Evolutionary conservation across 2,888 invertebrate genomes (phyloP).

Genomic region (Agriopis leucophaearia): DNA sequence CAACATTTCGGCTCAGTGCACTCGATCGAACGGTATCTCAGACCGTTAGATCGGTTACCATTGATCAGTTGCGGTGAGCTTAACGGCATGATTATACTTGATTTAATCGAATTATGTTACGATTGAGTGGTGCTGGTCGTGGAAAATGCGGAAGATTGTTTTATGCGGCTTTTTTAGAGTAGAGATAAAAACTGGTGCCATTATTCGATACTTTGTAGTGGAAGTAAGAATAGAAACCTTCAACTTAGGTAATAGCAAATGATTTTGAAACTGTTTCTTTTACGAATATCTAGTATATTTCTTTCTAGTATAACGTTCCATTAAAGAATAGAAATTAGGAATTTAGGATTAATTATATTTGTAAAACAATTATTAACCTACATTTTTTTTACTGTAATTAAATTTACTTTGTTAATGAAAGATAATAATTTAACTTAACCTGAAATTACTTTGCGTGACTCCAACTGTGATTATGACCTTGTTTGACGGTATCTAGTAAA

Average conservation of each 20-base stretch:
- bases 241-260: background rate
- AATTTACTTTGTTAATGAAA: too few species aligned
- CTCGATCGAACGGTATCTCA: slow-evolving; percentile 61
- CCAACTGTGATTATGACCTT: too few species aligned
- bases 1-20: slow-evolving; percentile 61
- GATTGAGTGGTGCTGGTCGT: slow-evolving; percentile 6
- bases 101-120: slow-evolving; percentile 22
- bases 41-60: slow-evolving; percentile 53
- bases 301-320: too few species aligned
- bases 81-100: slow-evolving; percentile 17
- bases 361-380: too few species aligned
- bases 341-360: too few species aligned
- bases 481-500: too few species aligned
- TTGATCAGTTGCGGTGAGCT: slow-evolving; percentile 12
- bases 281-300: too few species aligned
- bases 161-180: slow-evolving; percentile 14
- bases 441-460: too few species aligned
- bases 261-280: too few species aligned
- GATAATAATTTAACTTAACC: too few species aligned
- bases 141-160: slow-evolving; percentile 30
- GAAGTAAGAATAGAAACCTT: background rate
- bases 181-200: slow-evolving; percentile 9
- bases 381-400: too few species aligned
- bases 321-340: too few species aligned
- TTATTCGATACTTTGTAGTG: slow-evolving; percentile 1